Evolutionary conservation across 2,797 vertebrate species (phyloP), one percentile per base, ranked within the genome.

Genomic region (Lepus oiostolus): DNA sequence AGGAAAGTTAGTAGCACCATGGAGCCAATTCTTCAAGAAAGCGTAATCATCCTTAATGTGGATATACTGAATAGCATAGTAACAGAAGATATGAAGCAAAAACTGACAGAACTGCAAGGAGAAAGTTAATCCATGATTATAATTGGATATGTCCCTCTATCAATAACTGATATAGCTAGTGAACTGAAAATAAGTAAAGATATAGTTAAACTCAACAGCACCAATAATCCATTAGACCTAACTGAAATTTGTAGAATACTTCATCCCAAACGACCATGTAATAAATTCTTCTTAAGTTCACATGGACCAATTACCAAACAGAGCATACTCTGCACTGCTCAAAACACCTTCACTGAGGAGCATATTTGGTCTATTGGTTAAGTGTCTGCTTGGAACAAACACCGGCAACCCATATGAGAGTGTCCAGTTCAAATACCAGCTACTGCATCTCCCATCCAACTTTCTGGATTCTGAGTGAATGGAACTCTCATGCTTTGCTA

Each of bases 171-270:
- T 21, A 72, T 5, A 63, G 22, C 24, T 22, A 42, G 8, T 21
- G 86, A 81, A 32, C 16, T 86, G 1, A 75, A 85, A 74, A 76
- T 76, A n/a, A 83, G n/a, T 38, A 83, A 77, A 26, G 76, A 89
- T n/a, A 75, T 22, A 82, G 13, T 21, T 83, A 14, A 83, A 60
- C 47, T n/a, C 13, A 62, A 72, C 14, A 95, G 58, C 26, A 82
- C 22, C 2, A 24, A 67, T 84, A 82, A 88, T 84, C 50, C 90
- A 54, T 8, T 75, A 13, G 30, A 77, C 22, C 22, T 47, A 65
- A 80, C 11, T 21, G 13, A 81, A 22, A 81, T 70, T 90, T 81
- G 38, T 22, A 54, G 28, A 50, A 74, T 62, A 80, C 4, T n/a
- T 85, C n/a, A 85, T 32, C 38, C 68, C 85, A 54, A 92, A 83